phyloP scores from a whole-genome alignment of 2,113 vertebrate species.

The Prionailurus bengalensis region DNA sequence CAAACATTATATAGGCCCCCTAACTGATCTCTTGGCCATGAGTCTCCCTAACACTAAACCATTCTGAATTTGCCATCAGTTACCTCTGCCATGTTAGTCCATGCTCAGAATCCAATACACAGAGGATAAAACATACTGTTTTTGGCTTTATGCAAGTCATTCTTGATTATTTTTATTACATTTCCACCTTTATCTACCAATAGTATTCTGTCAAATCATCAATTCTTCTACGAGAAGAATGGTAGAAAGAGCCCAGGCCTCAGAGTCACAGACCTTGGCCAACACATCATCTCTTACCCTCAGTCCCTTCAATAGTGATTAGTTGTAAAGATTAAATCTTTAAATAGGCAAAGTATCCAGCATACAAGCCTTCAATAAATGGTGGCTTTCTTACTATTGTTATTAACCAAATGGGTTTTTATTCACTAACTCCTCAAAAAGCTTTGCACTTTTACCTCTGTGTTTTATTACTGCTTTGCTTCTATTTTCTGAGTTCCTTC shows the following conservation, averaged over 20 bases:
- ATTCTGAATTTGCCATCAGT: neutral
- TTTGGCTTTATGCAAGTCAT: slow-evolving; percentile 39
- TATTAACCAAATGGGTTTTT: neutral
- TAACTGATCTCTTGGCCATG: neutral
- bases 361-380: slow-evolving; percentile 10
- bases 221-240: neutral
- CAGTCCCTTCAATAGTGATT: slow-evolving; percentile 14
- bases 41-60: neutral
- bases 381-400: neutral
- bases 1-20: neutral
- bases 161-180: neutral
- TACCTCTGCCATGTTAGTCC: neutral
- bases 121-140: neutral
- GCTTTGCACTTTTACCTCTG: neutral
- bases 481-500: slow-evolving; percentile 22
- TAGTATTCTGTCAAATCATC: neutral
- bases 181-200: slow-evolving; percentile 23
- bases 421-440: slow-evolving; percentile 20
- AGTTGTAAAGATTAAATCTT: slow-evolving; percentile 20
- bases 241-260: neutral
- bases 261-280: neutral
- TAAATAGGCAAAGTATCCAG: slow-evolving; percentile 11
- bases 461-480: neutral
- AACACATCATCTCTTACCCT: slow-evolving; percentile 22
- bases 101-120: neutral